Evolutionary conservation across 2,113 vertebrate species (phyloP), one percentile per base, ranked within the genome.

Genomic region (Tragelaphus buxtoni): DNA sequence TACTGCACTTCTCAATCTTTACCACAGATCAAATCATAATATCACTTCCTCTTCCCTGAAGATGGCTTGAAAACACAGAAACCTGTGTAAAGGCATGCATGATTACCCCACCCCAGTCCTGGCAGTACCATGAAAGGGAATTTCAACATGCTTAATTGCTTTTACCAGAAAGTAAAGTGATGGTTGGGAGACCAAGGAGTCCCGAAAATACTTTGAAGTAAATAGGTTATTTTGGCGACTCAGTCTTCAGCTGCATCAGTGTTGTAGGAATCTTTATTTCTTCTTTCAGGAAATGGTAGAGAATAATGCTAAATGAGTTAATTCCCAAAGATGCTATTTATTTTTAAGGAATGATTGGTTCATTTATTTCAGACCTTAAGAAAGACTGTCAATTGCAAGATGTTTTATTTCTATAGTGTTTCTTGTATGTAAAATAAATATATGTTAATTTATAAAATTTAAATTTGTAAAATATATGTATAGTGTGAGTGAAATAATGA

Each of bases 271-370:
- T 65, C 28, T 94, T 35, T 88, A 81, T n/a, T 86, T 80, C 9
- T 84, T 86, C 56, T 93, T 95, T 90, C 47, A 82, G 89, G 82
- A 95, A 93, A 60, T 93, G 30, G n/a, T 77, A 35, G 61, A 76
- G 22, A 58, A 8, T 93, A 83, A 45, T 18, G 49, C n/a, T 83
- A 63, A 61, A 83, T 84, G 13, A 92, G 28, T 89, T 95, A 51
- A 90, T 82, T 92, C n/a, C 45, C 49, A 53, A 93, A 90, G 90
- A 10, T 61, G 18, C 80, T 60, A 69, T 49, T 91, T 81, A 69
- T 30, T 93, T 30, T 88, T 91, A 83, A 65, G 49, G 49, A 94
- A 53, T 82, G 20, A 24, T 49, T 47, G 32, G 18, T 58, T 88
- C n/a, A 80, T 96, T 91, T 97, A 39, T 89, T 95, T 88, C 53